Evolutionary conservation across 1,140 invertebrate species (phyloP), one percentile per base, ranked within the genome.

Genomic region (Tyrophagus putrescentiae): DNA sequence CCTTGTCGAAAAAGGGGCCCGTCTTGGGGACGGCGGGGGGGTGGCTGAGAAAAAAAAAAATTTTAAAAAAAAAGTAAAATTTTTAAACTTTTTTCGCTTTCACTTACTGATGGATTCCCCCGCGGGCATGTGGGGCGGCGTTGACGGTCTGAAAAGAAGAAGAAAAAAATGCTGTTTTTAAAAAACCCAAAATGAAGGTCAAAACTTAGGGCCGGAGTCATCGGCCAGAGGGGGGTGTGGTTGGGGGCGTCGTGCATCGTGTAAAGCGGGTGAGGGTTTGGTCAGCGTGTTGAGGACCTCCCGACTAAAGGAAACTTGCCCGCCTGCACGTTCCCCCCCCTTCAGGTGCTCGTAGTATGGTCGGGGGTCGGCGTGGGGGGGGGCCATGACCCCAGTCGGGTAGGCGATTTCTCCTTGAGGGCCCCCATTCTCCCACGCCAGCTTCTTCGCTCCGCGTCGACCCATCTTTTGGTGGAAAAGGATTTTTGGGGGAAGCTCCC

Each of bases 1-100:
- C 79, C 28, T 81, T 80, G 48, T 79, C 80, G 71, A 88, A 93
- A 74, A 91, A 93, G 23, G 82, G 77, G n/a, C 85, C 86, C 76
- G 90, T 86, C 3, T 93, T 76, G 64, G 92, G 87, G 60, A 87
- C 88, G 62, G 88, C 87, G 0, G 89, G 88, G 71, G 91, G 23
- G 23, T 9, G 31, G 9, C 31, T 21, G 31, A 48, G 21, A 48
- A 9, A 7, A 48, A n/a, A n/a, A n/a, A n/a, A n/a, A n/a, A n/a
- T n/a, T n/a, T n/a, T n/a, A n/a, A n/a, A n/a, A n/a, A 25, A 48
- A 48, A 7, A 7, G 23, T 48, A 48, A 29, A 25, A 21, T 25
- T 25, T 7, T 13, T 21, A 7, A 9, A 21, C 23, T 21, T 48
- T 25, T 53, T 29, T 60, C 57, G 36, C 48, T 23, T 32, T 33